Evolutionary conservation across 2,888 invertebrate genomes (phyloP), one percentile per base, ranked within the genome.

Genomic region (Cryptus armator): DNA sequence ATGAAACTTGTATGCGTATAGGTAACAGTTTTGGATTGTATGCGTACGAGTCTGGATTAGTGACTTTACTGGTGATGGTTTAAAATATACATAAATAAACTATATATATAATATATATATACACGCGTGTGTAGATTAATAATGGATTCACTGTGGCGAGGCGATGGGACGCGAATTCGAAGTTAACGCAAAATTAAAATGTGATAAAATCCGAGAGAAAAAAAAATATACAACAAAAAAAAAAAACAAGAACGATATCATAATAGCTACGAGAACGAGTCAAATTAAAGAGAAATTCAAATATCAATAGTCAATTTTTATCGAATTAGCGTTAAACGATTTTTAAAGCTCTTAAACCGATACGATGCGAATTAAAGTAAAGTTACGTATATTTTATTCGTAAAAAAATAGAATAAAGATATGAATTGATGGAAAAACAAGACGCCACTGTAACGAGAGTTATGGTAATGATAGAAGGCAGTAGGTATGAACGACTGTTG

Each of bases 21-120:
- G 24, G 29, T 10, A 43, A 10, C 48, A 24, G 43, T 44, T 24
- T 79, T 79, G 51, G 46, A 48, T 53, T 37, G 71, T 62, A 59
- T 76, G 71, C 66, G 71, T n/a, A 71, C 48, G 48, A 24, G 66
- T 32, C 66, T 19, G 71, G 80, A 80, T 84, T 81, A 66, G 71
- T 48, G 51, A 37, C 56, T 29, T 72, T 72, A 24, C 14, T 37
- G 24, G 84, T 46, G 59, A 56, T 43, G 48, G 76, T 83, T 46
- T 70, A 32, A 75, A 78, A 81, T 70, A 78, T 71, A 66, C 37
- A 51, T 14, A 14, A 14, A 56, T 14, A 5, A 5, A 9, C 37
- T 37, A 9, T 37, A 37, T 37, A 37, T 37, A 37, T 5, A 37
- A 66, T 43, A 43, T 37, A 64, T 1, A 68, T 48, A 24, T 48